Conservation (phyloP, 2,113 vertebrate species). For the Pedetes capensis region DNA sequence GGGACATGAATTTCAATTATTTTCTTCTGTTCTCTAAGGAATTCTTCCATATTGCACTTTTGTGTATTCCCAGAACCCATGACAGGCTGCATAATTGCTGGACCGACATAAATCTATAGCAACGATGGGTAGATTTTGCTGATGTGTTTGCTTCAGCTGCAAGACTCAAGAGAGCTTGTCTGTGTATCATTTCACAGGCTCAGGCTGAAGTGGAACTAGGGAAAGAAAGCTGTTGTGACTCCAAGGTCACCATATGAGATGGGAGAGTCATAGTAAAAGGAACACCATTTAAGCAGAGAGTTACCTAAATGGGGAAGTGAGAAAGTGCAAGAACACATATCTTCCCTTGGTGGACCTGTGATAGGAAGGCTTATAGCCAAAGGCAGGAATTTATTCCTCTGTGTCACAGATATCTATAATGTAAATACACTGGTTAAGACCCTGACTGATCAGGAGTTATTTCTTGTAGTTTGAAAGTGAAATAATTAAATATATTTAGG, state of each 20-base stretch:
- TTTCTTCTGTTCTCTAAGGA: slow-evolving; percentile 51
- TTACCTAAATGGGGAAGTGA: not conserved
- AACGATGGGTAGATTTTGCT: slow-evolving; percentile 66
- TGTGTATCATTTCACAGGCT: slow-evolving; percentile 35
- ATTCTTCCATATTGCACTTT: slow-evolving; percentile 66
- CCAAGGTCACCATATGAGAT: slow-evolving; percentile 26
- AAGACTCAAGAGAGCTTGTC: slow-evolving; percentile 59
- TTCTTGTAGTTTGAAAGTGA: not conserved
- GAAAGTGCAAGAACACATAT: not conserved
- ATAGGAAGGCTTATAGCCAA: too few relatives aligned
- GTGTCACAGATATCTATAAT: not conserved
- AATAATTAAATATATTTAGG: not conserved
- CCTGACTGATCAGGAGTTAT: not conserved
- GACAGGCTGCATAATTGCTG: slow-evolving; percentile 72
- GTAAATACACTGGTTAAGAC: not conserved
- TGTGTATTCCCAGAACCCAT: slow-evolving; percentile 32
- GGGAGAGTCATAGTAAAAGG: not conserved
- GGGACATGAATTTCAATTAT: not conserved
- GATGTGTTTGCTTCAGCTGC: slow-evolving; percentile 55
- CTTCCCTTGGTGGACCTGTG: not conserved
- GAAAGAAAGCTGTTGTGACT: not conserved
- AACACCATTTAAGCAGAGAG: not conserved
- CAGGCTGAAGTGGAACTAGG: not conserved
- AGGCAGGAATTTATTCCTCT: not conserved
- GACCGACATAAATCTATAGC: slow-evolving; percentile 71